Evolutionary conservation across 2,888 invertebrate genomes (phyloP).

Genomic region (Caenorhabditis zanzibari): DNA sequence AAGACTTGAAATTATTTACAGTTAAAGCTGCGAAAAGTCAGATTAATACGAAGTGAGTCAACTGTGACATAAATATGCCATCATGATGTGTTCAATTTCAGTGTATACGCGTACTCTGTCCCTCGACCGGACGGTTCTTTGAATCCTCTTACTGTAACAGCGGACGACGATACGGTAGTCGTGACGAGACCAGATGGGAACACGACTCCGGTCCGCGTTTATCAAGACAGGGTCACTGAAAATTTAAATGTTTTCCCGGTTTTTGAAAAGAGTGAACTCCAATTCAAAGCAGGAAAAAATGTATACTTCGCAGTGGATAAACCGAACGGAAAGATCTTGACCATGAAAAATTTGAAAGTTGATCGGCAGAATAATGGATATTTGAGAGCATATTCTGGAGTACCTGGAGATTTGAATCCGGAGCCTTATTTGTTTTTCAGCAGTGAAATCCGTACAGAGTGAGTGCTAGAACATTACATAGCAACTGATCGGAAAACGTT

Average conservation of each 20-base stretch:
- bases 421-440: slow-evolving; percentile 26
- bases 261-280: slow-evolving; percentile 20
- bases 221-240: slow-evolving; percentile 18
- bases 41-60: slow-evolving; percentile 28
- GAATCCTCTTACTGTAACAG: slow-evolving; percentile 32
- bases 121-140: slow-evolving; percentile 32
- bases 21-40: slow-evolving; percentile 29
- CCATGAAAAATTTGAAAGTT: slow-evolving; percentile 28
- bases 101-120: slow-evolving; percentile 20
- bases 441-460: slow-evolving; percentile 9
- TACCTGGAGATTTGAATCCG: slow-evolving; percentile 14
- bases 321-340: slow-evolving; percentile 21
- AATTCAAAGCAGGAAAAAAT: slow-evolving; percentile 41
- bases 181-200: slow-evolving; percentile 41
- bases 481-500: too few relatives aligned
- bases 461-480: slow-evolving; percentile 6
- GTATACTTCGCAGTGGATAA: slow-evolving; percentile 36
- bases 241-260: slow-evolving; percentile 42
- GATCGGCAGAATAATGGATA: not conserved
- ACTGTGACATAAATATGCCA: not conserved
- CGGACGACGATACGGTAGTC: slow-evolving; percentile 19
- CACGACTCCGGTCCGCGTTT: slow-evolving; percentile 13
- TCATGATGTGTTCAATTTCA: not conserved
- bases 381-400: slow-evolving; percentile 35
- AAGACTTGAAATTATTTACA: slow-evolving; percentile 16